Evolutionary conservation across 2,113 vertebrate species (phyloP).

Genomic region (Pimephales promelas): DNA sequence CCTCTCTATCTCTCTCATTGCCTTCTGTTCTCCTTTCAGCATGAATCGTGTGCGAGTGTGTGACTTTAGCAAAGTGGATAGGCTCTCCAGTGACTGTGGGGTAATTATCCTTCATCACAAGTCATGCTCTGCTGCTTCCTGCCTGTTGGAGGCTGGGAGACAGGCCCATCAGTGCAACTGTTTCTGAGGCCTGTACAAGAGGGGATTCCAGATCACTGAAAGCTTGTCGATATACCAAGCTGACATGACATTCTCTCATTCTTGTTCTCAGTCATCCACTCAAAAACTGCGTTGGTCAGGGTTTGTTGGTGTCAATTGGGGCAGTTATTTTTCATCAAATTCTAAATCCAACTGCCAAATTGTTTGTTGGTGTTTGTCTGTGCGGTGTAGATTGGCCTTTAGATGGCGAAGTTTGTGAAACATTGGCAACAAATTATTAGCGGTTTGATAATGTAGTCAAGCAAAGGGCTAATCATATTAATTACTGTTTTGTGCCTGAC

Average conservation of each 20-base stretch:
- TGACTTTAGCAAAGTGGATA: constrained; percentile 17
- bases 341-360: too few relatives aligned
- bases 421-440: too few relatives aligned
- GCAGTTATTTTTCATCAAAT: too few relatives aligned
- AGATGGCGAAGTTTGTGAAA: too few relatives aligned
- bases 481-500: too few relatives aligned
- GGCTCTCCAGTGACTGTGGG: constrained; percentile 37
- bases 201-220: constrained; percentile 6
- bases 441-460: too few relatives aligned
- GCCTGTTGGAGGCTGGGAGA: not conserved
- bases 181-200: constrained; percentile 4
- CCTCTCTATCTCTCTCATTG: constrained; percentile 16
- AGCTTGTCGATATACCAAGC: not conserved
- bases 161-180: constrained; percentile 11
- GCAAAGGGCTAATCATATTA: too few relatives aligned
- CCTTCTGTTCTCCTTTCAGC: not conserved
- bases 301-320: too few relatives aligned
- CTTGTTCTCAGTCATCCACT: not conserved
- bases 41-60: constrained; percentile 9
- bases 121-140: constrained; percentile 34
- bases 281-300: not conserved
- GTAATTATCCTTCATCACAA: constrained; percentile 50
- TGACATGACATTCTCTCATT: not conserved
- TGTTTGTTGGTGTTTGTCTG: too few relatives aligned
- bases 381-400: too few relatives aligned